Evolutionary conservation across 2,797 vertebrate species (phyloP).

Genomic region (Microcaecilia unicolor): DNA sequence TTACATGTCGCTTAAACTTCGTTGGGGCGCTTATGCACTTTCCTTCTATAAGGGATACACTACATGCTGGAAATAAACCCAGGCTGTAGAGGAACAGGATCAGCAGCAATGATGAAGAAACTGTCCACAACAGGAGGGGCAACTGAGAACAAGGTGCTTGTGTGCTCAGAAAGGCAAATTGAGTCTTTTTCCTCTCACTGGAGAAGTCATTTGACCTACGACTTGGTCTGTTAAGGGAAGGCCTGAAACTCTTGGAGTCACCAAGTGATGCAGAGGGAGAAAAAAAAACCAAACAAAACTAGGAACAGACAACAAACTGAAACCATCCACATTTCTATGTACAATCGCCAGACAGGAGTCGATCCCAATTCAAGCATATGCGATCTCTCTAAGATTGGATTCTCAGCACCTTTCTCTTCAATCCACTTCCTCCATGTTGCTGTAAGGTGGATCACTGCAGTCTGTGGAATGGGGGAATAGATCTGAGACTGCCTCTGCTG

Average conservation of each 20-base stretch:
- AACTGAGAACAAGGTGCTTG: background rate
- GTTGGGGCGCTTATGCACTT: no score
- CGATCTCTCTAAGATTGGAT: background rate
- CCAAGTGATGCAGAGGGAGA: background rate
- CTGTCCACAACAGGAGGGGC: background rate
- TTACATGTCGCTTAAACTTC: no score
- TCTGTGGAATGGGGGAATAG: conserved; percentile 71
- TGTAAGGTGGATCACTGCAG: conserved; percentile 76
- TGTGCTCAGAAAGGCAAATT: background rate
- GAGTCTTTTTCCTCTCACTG: background rate
- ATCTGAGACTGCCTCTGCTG: conserved; percentile 66
- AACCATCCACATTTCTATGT: conserved; percentile 32
- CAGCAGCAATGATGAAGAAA: background rate
- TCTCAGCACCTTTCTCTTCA: conserved; percentile 30
- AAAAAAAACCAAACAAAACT: conserved; percentile 29
- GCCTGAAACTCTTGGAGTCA: no score
- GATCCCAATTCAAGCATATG: background rate
- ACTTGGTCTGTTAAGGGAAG: background rate
- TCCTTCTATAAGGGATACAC: no score
- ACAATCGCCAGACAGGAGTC: background rate
- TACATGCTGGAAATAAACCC: no score
- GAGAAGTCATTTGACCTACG: no score
- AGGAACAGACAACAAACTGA: conserved; percentile 24
- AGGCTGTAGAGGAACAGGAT: no score
- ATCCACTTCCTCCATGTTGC: conserved; percentile 98